Percentiles rank a stretch among this genome's conserved stretches.
Evolutionary conservation across 1,140 invertebrate genomes (phyloP).

Genomic region (Drosophila ogumai): DNA sequence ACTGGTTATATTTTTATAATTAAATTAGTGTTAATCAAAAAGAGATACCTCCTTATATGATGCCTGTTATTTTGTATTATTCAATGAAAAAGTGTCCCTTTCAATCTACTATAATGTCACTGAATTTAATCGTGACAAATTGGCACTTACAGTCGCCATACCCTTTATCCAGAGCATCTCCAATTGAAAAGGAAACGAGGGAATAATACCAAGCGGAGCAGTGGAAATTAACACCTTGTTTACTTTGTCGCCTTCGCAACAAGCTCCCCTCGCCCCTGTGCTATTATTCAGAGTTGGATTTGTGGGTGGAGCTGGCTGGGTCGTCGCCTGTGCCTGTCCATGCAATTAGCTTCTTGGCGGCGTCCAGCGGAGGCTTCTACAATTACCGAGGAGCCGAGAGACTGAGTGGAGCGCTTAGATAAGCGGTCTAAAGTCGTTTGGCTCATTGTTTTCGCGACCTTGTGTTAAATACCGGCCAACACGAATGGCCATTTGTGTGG

Average conservation of each 20-base stretch:
- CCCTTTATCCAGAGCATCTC: slow-evolving; percentile 10
- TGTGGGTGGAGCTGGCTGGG: slow-evolving; percentile 21
- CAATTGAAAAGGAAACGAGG: slow-evolving; percentile 12
- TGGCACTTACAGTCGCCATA: neutral
- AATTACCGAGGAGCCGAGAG: slow-evolving; percentile 33
- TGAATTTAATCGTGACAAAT: neutral
- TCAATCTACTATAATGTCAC: neutral
- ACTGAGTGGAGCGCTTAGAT: slow-evolving; percentile 43
- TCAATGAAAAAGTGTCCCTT: neutral
- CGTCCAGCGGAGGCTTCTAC: slow-evolving; percentile 36
- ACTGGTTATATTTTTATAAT: neutral
- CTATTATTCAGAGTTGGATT: slow-evolving; percentile 8
- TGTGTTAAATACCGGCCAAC: slow-evolving; percentile 68
- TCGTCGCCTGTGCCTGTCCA: slow-evolving; percentile 28
- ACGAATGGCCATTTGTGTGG: slow-evolving; percentile 54
- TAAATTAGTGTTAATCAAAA: neutral
- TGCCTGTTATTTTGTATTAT: neutral
- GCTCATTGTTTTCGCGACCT: slow-evolving; percentile 70
- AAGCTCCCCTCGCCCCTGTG: slow-evolving; percentile 14
- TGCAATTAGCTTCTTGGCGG: slow-evolving; percentile 59
- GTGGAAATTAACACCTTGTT: slow-evolving; percentile 79
- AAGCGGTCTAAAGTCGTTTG: slow-evolving; percentile 62
- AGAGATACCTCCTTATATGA: neutral
- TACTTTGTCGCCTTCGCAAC: slow-evolving; percentile 51
- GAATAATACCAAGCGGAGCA: slow-evolving; percentile 25